Conservation (phyloP, 92 coral and sea anemone genomes). For the Virgularia gustaviana region DNA sequence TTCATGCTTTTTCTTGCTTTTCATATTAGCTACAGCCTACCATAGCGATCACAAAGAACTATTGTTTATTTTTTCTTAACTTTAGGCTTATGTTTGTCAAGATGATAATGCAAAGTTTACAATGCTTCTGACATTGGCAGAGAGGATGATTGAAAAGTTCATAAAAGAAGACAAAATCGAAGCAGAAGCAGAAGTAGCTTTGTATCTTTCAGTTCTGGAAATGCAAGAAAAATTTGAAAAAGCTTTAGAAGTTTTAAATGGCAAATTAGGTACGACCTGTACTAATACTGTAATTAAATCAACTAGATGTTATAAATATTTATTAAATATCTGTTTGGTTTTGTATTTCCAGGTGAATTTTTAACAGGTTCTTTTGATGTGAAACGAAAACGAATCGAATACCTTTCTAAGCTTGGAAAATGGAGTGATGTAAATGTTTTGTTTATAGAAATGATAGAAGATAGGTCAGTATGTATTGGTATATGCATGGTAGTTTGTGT, state of each 20-base stretch:
- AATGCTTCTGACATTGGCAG: slow-evolving; percentile 90
- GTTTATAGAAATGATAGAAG: slow-evolving; percentile 60
- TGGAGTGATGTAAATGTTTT: slow-evolving; percentile 78
- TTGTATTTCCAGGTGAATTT: slow-evolving; percentile 58
- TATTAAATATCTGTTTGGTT: not conserved
- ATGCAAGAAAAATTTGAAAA: slow-evolving; percentile 68
- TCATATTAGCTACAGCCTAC: too few species aligned
- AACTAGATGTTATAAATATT: not conserved
- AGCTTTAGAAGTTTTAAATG: slow-evolving; percentile 75
- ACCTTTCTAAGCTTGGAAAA: slow-evolving; percentile 60
- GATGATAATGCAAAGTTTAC: slow-evolving; percentile 55
- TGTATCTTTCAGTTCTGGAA: slow-evolving; percentile 81
- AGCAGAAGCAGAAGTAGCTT: slow-evolving; percentile 84
- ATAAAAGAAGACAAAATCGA: slow-evolving; percentile 77
- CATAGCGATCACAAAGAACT: too few species aligned
- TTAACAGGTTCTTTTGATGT: slow-evolving; percentile 60
- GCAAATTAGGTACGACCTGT: slow-evolving; percentile 82
- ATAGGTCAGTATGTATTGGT: slow-evolving; percentile 38
- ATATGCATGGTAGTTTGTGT: not conserved
- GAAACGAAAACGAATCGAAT: slow-evolving; percentile 71
- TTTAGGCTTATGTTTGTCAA: slow-evolving; percentile 68
- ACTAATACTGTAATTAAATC: not conserved
- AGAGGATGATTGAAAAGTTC: slow-evolving; percentile 88
- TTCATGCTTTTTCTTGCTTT: too few species aligned
- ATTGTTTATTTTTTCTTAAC: too few species aligned